Evolutionary conservation across 2,888 invertebrate genomes (phyloP).

Genomic region (Perizoma flavofasciatum): DNA sequence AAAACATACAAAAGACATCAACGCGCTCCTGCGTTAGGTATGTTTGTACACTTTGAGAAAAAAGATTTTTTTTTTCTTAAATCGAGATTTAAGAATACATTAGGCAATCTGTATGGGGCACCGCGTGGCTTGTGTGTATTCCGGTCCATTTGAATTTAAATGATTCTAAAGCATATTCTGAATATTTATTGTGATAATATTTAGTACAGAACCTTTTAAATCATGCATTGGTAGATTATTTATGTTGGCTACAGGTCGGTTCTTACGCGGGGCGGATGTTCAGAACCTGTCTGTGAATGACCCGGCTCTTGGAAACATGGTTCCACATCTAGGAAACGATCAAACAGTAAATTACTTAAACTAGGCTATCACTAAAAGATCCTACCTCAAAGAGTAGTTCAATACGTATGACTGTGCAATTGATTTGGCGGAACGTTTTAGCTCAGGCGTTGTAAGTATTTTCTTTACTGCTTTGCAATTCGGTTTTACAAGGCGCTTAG

Average conservation of each 20-base stretch:
- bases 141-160: no score
- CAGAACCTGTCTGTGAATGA: conserved; percentile 27
- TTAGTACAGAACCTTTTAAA: no score
- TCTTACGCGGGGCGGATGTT: conserved; percentile 8
- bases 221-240: no score
- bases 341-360: not conserved
- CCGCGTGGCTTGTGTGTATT: no score
- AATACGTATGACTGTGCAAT: not conserved
- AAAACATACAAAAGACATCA: conserved; percentile 28
- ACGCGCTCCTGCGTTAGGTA: conserved; percentile 17
- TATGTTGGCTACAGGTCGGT: no score
- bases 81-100: not conserved
- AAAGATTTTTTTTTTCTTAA: no score
- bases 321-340: conserved; percentile 34
- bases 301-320: conserved; percentile 40
- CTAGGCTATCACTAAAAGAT: no score
- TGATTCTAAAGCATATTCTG: no score
- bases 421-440: not conserved
- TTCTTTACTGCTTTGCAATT: conserved; percentile 1
- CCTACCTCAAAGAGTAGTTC: not conserved
- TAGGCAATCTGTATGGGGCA: no score
- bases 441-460: conserved; percentile 9
- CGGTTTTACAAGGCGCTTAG: conserved; percentile 3
- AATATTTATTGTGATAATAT: no score
- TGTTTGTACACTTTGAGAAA: not conserved